Base-by-base conservation (phyloP, 2,888 invertebrate genomes). In the Tetropium fuscum region DNA sequence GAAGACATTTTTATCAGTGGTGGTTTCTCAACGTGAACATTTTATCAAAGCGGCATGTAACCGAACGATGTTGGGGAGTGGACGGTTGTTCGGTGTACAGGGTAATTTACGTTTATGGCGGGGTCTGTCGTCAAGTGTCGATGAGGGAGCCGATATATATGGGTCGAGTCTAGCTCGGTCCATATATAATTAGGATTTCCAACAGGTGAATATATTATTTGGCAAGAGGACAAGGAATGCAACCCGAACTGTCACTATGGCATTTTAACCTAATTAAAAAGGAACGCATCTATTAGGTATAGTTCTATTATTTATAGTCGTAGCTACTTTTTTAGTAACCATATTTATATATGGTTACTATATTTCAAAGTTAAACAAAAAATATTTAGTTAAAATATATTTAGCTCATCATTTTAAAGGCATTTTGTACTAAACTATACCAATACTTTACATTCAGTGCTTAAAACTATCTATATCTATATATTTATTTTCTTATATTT, bases 231-330 rank as follows among this genome's bases (percentile, higher is more conserved):
- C 53, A 43, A 61, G 53, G 58, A 61, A 64, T 64, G 64, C 58
- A 34, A 51, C 61, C 58, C 48, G 25, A 38, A 20, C 47, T 16
- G 51, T 44, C 47, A 30, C 32, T 40, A 20, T 7, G 63, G 68
- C 58, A 68, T 68, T 64, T n/a, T 68, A 62, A 68, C 66, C 66
- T 58, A 68, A 66, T 68, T 68, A 68, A 66, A 63, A 58, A 55
- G 47, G 44, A n/a, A 13, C 25, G 43, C 45, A 44, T 54, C 40
- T 40, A 53, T 54, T 34, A 25, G n/a, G n/a, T n/a, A n/a, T n/a
- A n/a, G n/a, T n/a, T n/a, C n/a, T n/a, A n/a, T n/a, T n/a, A n/a
- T n/a, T n/a, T n/a, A n/a, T n/a, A n/a, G n/a, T n/a, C n/a, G n/a
- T n/a, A n/a, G n/a, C n/a, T n/a, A n/a, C n/a, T n/a, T n/a, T n/a